phyloP scores from a whole-genome alignment of 2,113 vertebrate species.

The Xiphias gladius region DNA sequence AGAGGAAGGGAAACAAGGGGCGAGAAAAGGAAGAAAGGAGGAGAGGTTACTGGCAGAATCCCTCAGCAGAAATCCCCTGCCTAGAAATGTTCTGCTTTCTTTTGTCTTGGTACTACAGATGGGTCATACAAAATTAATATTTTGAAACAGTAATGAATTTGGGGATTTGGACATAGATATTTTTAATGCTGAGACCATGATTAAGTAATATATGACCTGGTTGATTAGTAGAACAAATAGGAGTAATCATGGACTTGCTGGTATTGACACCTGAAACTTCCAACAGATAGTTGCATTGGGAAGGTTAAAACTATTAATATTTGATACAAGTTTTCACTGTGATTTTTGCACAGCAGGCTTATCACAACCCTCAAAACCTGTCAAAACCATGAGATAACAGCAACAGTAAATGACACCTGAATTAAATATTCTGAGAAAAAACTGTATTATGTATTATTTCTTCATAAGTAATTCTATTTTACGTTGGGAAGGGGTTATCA shows the following conservation, averaged over 20 bases:
- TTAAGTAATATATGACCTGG: not conserved
- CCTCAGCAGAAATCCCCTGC: slow-evolving; percentile 4
- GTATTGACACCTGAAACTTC: no score
- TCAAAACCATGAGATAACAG: not conserved
- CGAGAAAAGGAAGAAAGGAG: not conserved
- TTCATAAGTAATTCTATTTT: no score
- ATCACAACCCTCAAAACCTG: not conserved
- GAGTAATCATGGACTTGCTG: not conserved
- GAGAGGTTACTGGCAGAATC: slow-evolving; percentile 18
- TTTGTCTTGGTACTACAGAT: not conserved
- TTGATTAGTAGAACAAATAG: not conserved
- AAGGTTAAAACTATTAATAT: not conserved
- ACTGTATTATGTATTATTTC: no score
- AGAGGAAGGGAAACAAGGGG: slow-evolving; percentile 14
- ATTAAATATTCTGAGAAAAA: no score
- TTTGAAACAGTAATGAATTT: not conserved
- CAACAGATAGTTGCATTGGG: not conserved
- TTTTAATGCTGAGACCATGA: not conserved
- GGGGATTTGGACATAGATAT: not conserved
- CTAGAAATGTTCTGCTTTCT: not conserved
- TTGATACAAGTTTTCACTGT: not conserved
- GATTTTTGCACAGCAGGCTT: not conserved
- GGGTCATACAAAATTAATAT: not conserved
- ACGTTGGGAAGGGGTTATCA: no score
- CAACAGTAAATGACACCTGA: not conserved